phyloP scores from a whole-genome alignment of 2,888 invertebrate species.

The Oasisia sp. region DNA sequence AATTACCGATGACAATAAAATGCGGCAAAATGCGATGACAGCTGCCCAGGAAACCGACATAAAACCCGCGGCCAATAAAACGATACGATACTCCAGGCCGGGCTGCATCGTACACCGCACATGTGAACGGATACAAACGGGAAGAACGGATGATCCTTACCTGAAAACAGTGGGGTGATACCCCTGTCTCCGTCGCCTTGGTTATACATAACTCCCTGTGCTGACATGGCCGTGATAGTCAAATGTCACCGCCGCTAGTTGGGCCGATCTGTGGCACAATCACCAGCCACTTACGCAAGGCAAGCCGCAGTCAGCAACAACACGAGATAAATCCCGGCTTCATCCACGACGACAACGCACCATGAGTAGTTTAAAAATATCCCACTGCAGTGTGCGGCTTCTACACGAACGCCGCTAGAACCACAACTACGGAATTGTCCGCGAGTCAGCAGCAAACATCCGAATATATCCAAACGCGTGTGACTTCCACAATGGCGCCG shows the following conservation, averaged over 20 bases:
- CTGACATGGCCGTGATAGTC: not conserved
- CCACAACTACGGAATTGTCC: not conserved
- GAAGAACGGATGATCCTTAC: not conserved
- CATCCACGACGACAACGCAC: not conserved
- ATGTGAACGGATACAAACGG: not conserved
- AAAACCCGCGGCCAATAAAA: not conserved
- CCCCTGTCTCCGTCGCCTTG: not conserved
- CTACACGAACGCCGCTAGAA: not conserved
- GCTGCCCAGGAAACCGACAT: not conserved
- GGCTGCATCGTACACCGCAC: not conserved
- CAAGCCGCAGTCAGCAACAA: not conserved
- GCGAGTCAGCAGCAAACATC: not conserved
- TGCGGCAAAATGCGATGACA: not conserved
- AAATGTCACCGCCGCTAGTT: not conserved
- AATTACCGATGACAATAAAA: not conserved
- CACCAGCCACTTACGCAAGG: not conserved
- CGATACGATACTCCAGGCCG: not conserved
- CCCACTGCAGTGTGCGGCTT: not conserved
- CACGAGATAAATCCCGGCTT: not conserved
- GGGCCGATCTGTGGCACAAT: not conserved
- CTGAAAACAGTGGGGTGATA: not conserved
- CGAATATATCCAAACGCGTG: not conserved
- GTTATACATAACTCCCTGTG: conserved; percentile 10
- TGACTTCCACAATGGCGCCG: not conserved
- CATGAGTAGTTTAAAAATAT: not conserved